These are phyloP conservation scores for Hydrolagus colliei DNA, from an alignment of 2,797 vertebrate species.

Conservation along the genomic window DNA sequence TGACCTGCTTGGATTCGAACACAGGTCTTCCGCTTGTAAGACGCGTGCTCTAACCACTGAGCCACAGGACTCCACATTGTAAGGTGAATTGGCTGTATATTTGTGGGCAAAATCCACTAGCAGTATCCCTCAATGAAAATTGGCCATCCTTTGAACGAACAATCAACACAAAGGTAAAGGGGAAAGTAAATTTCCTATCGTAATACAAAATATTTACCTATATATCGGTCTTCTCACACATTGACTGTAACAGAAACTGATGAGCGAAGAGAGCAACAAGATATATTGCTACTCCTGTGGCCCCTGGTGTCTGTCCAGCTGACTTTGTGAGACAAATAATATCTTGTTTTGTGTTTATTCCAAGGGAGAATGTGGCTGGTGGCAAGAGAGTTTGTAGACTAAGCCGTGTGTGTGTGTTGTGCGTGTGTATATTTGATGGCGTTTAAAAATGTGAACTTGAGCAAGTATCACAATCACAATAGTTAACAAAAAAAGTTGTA, in stretches of 20 bases:
- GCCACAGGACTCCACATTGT: too few relatives aligned
- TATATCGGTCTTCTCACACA: neutral
- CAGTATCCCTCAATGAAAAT: neutral
- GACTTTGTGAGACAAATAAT: too few relatives aligned
- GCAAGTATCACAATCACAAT: neutral
- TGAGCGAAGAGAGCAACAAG: neutral
- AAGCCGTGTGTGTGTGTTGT: too few relatives aligned
- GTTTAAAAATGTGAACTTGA: neutral
- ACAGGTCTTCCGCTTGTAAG: too few relatives aligned
- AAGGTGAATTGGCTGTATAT: too few relatives aligned
- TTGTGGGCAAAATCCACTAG: too few relatives aligned
- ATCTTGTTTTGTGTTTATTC: neutral
- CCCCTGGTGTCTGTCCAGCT: too few relatives aligned
- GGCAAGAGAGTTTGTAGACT: neutral
- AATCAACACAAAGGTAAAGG: neutral
- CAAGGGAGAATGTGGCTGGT: neutral
- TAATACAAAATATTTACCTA: neutral
- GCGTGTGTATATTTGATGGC: too few relatives aligned
- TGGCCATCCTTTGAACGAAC: neutral
- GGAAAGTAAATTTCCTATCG: neutral
- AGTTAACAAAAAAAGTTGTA: neutral
- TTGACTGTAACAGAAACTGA: neutral
- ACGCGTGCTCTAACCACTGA: neutral
- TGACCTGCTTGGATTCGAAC: too few relatives aligned
- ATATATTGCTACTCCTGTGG: neutral